These are phyloP conservation scores for Engraulis encrasicolus DNA, from an alignment of 2,113 vertebrate species.

Conservation along the genomic window DNA sequence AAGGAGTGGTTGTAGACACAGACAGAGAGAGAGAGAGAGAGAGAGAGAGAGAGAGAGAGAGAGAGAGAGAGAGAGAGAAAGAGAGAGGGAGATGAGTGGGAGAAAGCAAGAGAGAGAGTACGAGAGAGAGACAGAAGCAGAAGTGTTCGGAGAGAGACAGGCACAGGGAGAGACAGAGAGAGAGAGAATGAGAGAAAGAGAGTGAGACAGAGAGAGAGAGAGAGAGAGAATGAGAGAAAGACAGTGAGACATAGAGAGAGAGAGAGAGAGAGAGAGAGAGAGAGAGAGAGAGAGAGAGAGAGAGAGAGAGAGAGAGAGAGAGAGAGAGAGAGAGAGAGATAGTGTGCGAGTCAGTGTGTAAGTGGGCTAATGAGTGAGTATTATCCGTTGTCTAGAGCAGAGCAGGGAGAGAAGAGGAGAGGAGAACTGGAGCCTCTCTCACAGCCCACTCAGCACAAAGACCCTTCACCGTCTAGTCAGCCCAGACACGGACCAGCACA, in stretches of 20 bases:
- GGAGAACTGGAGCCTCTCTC: conserved; percentile 62
- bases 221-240: background rate
- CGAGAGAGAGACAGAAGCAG: conserved; percentile 39
- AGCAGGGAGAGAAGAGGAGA: conserved; percentile 52
- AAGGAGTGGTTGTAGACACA: background rate
- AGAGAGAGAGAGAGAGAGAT: background rate
- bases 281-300: background rate
- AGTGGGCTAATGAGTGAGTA: conserved; percentile 3
- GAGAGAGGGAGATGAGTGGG: background rate
- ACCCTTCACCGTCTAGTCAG: conserved; percentile 45
- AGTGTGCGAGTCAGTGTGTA: background rate
- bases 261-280: background rate
- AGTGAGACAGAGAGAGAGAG: background rate
- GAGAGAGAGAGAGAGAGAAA: background rate
- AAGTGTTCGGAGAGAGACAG: background rate
- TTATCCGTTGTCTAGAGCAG: conserved; percentile 31
- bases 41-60: background rate
- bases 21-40: background rate
- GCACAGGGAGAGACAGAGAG: too few relatives aligned
- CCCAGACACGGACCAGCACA: conserved; percentile 47
- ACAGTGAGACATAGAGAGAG: background rate
- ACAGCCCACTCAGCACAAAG: conserved; percentile 67
- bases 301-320: conserved; percentile 4
- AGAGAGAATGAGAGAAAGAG: background rate
- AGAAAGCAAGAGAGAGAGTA: background rate